phyloP scores from a whole-genome alignment of 2,113 vertebrate species.

The Lepidothrix coronata region DNA sequence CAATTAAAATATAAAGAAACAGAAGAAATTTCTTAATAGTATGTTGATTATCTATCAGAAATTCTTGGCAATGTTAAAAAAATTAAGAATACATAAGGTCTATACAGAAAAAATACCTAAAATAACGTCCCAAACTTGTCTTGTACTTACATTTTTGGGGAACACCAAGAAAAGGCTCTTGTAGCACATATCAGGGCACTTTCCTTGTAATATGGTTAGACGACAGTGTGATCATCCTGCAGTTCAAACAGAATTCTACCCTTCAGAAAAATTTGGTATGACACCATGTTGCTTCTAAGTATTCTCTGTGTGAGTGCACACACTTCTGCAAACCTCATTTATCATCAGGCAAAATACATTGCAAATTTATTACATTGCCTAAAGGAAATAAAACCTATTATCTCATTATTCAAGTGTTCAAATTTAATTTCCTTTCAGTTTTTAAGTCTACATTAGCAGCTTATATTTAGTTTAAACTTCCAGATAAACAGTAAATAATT shows the following conservation, averaged over 20 bases:
- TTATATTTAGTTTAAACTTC: slow-evolving; percentile 31
- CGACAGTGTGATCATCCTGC: fast-evolving
- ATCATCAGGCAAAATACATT: neutral
- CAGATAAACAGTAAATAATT: slow-evolving; percentile 34
- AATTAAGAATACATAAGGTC: neutral
- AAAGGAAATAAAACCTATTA: neutral
- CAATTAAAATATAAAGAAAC: neutral
- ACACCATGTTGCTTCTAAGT: neutral
- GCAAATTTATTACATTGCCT: neutral
- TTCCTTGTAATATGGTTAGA: neutral
- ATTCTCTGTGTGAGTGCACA: neutral
- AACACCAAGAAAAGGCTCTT: neutral
- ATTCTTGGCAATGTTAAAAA: neutral
- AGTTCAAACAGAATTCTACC: neutral
- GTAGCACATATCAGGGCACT: neutral
- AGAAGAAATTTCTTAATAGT: neutral
- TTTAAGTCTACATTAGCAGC: slow-evolving; percentile 34
- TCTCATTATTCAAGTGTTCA: neutral
- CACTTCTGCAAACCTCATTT: neutral
- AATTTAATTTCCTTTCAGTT: slow-evolving; percentile 3
- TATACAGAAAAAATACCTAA: neutral
- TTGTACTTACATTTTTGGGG: neutral
- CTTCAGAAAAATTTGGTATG: neutral
- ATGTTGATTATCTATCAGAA: neutral
- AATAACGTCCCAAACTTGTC: neutral